These are phyloP conservation scores for Drosophila mettleri DNA, from an alignment of 2,888 invertebrate species.

Conservation along the genomic window DNA sequence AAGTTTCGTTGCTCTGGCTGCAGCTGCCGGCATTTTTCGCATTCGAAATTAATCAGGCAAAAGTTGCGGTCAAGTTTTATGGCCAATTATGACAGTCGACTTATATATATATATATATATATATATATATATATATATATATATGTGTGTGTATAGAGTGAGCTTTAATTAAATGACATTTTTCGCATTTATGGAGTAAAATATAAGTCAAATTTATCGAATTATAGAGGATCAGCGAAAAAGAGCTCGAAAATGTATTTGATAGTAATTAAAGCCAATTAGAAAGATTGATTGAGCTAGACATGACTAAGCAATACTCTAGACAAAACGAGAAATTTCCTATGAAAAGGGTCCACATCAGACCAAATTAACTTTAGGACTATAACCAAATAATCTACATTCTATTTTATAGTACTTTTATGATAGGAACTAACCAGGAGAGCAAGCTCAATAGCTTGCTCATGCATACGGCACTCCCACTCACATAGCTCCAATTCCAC, in stretches of 20 bases:
- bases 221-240: not conserved
- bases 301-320: not conserved
- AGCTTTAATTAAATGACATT: constrained; percentile 41
- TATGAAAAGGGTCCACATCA: too few species aligned
- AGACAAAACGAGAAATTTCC: too few species aligned
- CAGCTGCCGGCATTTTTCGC: constrained; percentile 31
- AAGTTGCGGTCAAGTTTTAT: constrained; percentile 59
- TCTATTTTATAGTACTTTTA: too few species aligned
- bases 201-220: not conserved
- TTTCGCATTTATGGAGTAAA: constrained; percentile 18
- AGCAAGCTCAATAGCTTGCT: too few species aligned
- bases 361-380: too few species aligned
- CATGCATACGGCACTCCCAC: too few species aligned
- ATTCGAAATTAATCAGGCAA: constrained; percentile 61
- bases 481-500: too few species aligned
- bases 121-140: not conserved
- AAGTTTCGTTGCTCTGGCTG: constrained; percentile 45
- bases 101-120: not conserved
- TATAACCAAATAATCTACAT: too few species aligned
- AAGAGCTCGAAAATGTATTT: not conserved
- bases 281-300: too few species aligned
- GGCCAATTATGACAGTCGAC: constrained; percentile 56
- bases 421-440: too few species aligned
- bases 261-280: constrained; percentile 13
- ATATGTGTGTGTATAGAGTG: not conserved